Conservation (phyloP, 2,888 invertebrate species). For the Eulithis prunata region DNA sequence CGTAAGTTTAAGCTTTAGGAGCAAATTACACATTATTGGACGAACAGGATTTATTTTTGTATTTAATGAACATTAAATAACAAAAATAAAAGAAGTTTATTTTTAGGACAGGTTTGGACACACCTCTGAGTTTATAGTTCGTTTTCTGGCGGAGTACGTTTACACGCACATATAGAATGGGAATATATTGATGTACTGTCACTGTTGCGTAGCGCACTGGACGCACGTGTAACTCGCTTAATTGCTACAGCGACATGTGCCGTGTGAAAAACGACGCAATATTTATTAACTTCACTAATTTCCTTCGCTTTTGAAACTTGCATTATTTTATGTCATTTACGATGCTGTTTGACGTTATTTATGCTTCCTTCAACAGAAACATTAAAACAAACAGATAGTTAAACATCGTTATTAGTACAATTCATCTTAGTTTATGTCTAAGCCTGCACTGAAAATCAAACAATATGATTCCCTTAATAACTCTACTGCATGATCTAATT, state of each 20-base stretch:
- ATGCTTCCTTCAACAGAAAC: background rate
- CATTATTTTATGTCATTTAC: conserved; percentile 4
- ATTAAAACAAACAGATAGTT: background rate
- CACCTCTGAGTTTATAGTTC: no score
- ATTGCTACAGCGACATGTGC: conserved; percentile 8
- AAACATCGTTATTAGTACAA: background rate
- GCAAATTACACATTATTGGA: no score
- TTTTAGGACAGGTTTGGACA: no score
- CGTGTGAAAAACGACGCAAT: background rate
- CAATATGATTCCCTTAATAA: no score
- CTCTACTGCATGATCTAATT: no score
- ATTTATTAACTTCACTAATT: conserved; percentile 12
- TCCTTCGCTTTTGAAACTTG: background rate
- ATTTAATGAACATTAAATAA: no score
- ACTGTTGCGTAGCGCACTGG: background rate
- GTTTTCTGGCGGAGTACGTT: no score
- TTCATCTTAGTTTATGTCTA: background rate
- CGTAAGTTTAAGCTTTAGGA: no score
- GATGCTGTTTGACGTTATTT: conserved; percentile 6
- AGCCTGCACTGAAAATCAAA: no score
- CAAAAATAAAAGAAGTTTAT: no score
- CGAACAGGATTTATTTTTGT: no score
- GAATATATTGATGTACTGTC: background rate
- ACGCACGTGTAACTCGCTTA: conserved; percentile 1
- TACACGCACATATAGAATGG: background rate